phyloP scores from a whole-genome alignment of 2,888 invertebrate genomes.

The Xylota segnis region DNA sequence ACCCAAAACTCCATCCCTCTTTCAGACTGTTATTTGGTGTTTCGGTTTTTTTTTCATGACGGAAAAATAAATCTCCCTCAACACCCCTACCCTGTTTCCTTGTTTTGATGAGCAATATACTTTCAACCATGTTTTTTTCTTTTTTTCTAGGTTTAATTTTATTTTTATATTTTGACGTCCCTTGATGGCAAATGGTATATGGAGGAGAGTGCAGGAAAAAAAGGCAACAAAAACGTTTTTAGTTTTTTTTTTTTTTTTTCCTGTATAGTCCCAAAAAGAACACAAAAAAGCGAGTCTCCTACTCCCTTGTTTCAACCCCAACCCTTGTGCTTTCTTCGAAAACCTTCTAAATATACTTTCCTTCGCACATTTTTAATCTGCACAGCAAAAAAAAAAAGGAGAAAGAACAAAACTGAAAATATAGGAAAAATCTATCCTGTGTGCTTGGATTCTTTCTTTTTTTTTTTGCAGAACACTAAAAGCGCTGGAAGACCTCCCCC shows the following conservation, averaged over 20 bases:
- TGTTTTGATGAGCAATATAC: no score
- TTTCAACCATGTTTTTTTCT: slow-evolving; percentile 1
- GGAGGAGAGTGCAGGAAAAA: slow-evolving; percentile 7
- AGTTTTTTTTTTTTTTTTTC: slow-evolving; percentile 11
- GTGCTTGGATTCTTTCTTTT: slow-evolving; percentile 1
- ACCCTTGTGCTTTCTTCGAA: slow-evolving; percentile 49
- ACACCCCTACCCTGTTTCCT: no score
- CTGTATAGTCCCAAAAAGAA: slow-evolving; percentile 15
- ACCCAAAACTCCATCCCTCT: no score
- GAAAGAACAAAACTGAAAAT: slow-evolving; percentile 54
- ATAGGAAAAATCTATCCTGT: slow-evolving; percentile 23
- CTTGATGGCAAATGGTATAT: slow-evolving; percentile 33
- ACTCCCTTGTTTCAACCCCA: slow-evolving; percentile 17
- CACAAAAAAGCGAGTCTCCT: slow-evolving; percentile 15
- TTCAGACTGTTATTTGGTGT: no score
- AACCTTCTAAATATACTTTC: slow-evolving; percentile 56
- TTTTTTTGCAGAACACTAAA: background rate
- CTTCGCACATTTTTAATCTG: slow-evolving; percentile 67
- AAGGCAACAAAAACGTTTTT: slow-evolving; percentile 14
- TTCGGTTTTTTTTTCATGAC: no score
- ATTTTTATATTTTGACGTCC: slow-evolving; percentile 41
- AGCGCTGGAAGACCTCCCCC: slow-evolving; percentile 37
- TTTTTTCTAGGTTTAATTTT: slow-evolving; percentile 42
- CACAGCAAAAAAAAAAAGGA: slow-evolving; percentile 47
- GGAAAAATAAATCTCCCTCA: no score